Conservation (phyloP, 2,797 vertebrate species). For the Borostomias antarcticus region DNA sequence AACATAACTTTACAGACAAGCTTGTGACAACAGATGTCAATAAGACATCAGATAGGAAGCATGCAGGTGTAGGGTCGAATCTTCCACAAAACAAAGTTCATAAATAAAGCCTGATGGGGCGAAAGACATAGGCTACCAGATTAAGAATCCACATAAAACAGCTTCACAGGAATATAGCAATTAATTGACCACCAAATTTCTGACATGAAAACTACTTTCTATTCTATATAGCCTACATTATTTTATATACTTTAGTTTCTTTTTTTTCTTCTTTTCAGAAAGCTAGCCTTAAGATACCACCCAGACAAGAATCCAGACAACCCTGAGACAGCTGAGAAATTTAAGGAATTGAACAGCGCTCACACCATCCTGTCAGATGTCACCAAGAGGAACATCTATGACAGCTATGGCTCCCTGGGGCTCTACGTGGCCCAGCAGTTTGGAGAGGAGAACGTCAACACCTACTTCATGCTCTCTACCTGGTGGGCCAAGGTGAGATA, state of each 20-base stretch:
- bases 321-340: constrained; percentile 85
- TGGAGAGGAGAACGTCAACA: constrained; percentile 92
- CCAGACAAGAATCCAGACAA: constrained; percentile 91
- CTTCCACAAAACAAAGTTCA: too few species aligned
- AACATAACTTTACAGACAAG: constrained; percentile 1
- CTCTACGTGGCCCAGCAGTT: constrained; percentile 93
- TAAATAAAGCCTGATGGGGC: too few species aligned
- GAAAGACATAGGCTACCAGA: background rate
- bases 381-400: constrained; percentile 87
- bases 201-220: too few species aligned
- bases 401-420: constrained; percentile 89
- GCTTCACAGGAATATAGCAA: background rate
- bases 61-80: background rate
- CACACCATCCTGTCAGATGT: constrained; percentile 83
- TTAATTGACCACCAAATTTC: too few species aligned
- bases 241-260: too few species aligned
- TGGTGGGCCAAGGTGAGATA: constrained; percentile 94
- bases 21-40: background rate
- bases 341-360: constrained; percentile 91
- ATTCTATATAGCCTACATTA: too few species aligned
- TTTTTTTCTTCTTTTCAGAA: too few species aligned
- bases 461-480: constrained; percentile 92
- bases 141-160: background rate
- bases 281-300: constrained; percentile 87
- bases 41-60: background rate